These are phyloP conservation scores for Ferrisia virgata DNA, from an alignment of 2,888 invertebrate genomes.

Conservation along the genomic window DNA sequence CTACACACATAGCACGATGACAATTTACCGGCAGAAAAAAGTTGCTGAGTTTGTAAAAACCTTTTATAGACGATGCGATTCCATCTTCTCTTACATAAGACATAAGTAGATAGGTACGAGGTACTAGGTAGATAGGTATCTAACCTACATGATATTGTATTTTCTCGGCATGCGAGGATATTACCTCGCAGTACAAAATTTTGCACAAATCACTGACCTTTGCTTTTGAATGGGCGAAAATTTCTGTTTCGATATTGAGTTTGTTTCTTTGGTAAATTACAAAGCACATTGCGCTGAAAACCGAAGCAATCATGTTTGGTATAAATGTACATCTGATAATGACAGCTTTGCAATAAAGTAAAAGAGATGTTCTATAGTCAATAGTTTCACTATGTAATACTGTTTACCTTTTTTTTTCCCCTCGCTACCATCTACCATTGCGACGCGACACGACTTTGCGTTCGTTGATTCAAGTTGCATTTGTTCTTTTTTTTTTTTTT, in stretches of 20 bases:
- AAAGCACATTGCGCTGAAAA: neutral
- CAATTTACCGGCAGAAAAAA: neutral
- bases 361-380: conserved; percentile 8
- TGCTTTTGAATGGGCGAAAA: neutral
- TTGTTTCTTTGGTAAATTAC: conserved; percentile 17
- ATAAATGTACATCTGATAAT: conserved; percentile 9
- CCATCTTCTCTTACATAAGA: neutral
- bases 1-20: no score
- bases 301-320: conserved; percentile 9
- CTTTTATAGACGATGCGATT: neutral
- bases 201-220: conserved; percentile 5
- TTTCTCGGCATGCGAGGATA: neutral
- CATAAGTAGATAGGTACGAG: no score
- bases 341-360: conserved; percentile 14
- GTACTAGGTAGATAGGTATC: neutral
- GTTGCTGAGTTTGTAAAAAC: neutral
- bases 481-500: neutral
- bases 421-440: neutral
- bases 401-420: neutral
- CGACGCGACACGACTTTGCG: no score
- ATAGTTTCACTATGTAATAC: neutral
- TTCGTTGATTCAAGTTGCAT: neutral
- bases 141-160: no score
- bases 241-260: neutral
- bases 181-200: neutral